Conservation (phyloP, 2,113 vertebrate genomes). For the Coptodon rendalli region DNA sequence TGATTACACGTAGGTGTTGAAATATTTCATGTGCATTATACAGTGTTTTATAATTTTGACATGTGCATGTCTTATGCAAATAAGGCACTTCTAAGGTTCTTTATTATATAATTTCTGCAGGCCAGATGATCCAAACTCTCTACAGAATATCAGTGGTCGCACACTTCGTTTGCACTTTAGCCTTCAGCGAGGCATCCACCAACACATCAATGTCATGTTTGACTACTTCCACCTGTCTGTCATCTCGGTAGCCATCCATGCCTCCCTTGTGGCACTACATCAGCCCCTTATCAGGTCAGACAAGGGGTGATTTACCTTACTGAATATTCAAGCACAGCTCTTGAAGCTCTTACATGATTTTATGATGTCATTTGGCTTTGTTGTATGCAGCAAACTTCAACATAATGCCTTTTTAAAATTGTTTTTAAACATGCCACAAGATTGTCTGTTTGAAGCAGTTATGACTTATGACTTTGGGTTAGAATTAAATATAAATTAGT, state of each 20-base stretch:
- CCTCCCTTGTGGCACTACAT: constrained; percentile 93
- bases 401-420: not conserved
- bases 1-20: constrained; percentile 91
- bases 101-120: constrained; percentile 58
- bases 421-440: not conserved
- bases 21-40: not conserved
- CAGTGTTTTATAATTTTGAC: not conserved
- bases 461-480: not conserved
- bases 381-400: not conserved
- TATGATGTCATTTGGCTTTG: not conserved
- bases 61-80: not conserved
- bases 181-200: constrained; percentile 91
- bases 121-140: constrained; percentile 83
- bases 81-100: not conserved
- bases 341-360: not conserved
- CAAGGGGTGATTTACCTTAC: not conserved
- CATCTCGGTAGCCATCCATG: constrained; percentile 89
- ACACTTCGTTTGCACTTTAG: constrained; percentile 95
- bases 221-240: constrained; percentile 99
- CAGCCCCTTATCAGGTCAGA: constrained; percentile 95
- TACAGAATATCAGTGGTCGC: constrained; percentile 95
- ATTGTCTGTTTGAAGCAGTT: not conserved
- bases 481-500: not conserved
- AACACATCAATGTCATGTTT: constrained; percentile 97
- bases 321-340: not conserved